phyloP scores from a whole-genome alignment of 2,888 invertebrate species.

The Chrysolina haemoptera region DNA sequence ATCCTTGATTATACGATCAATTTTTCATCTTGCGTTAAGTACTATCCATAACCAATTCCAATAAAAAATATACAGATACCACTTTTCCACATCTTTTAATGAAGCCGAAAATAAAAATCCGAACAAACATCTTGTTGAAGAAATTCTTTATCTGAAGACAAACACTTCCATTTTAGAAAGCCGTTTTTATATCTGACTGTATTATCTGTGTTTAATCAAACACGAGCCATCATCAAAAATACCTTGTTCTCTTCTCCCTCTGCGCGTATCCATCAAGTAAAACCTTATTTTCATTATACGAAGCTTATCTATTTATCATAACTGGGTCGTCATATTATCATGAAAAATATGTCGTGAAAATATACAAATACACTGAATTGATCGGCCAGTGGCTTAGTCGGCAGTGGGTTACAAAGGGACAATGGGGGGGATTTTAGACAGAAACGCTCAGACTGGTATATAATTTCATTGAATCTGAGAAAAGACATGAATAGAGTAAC shows the following conservation, averaged over 20 bases:
- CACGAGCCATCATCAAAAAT: background rate
- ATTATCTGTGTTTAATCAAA: background rate
- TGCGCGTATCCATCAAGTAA: background rate
- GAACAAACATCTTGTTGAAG: conserved; percentile 3
- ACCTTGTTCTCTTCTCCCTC: background rate
- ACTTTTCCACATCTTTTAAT: background rate
- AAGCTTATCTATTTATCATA: conserved; percentile 11
- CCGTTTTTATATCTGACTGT: background rate
- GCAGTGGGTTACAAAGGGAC: too few species aligned
- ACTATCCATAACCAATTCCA: too few species aligned
- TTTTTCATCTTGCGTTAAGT: too few species aligned
- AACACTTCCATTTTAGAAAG: background rate
- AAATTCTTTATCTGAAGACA: conserved; percentile 5
- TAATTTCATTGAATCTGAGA: too few species aligned
- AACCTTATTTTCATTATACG: conserved; percentile 9
- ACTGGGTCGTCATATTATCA: conserved; percentile 9
- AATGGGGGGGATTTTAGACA: too few species aligned
- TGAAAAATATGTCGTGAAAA: conserved; percentile 12
- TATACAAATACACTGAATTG: background rate
- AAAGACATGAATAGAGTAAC: too few species aligned
- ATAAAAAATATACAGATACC: too few species aligned
- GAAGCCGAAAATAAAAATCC: background rate
- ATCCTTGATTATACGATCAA: too few species aligned
- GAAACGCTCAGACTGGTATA: too few species aligned
- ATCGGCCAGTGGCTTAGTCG: background rate